These are phyloP conservation scores for Anagyrus pseudococci DNA, from an alignment of 2,888 invertebrate species.

Conservation along the genomic window DNA sequence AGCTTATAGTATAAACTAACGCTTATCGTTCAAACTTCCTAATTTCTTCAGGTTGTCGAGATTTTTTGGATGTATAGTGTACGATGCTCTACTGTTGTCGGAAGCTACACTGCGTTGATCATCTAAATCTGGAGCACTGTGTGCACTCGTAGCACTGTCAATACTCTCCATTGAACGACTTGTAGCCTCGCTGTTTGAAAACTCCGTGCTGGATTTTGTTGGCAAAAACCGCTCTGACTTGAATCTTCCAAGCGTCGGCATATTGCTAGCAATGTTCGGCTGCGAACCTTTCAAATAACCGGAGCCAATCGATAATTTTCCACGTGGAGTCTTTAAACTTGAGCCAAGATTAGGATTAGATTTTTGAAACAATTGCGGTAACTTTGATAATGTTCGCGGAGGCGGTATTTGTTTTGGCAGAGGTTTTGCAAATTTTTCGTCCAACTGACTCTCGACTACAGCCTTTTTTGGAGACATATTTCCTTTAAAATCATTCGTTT, in stretches of 20 bases:
- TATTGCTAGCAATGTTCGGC: constrained; percentile 47
- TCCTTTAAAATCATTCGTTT: constrained; percentile 29
- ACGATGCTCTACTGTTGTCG: constrained; percentile 54
- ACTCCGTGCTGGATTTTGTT: constrained; percentile 45
- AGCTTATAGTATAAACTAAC: constrained; percentile 41
- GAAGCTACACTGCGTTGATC: constrained; percentile 56
- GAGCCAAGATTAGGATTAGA: constrained; percentile 59
- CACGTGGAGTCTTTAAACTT: constrained; percentile 41
- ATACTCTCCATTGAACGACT: constrained; percentile 58
- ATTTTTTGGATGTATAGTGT: constrained; percentile 48
- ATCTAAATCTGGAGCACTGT: constrained; percentile 58
- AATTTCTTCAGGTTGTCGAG: constrained; percentile 50
- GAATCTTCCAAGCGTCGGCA: constrained; percentile 45
- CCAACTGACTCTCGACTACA: constrained; percentile 11
- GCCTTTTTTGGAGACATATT: background rate
- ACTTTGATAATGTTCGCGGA: constrained; percentile 48
- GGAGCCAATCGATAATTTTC: constrained; percentile 34
- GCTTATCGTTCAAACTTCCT: constrained; percentile 51
- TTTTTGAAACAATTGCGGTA: constrained; percentile 56
- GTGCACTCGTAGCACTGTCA: constrained; percentile 56
- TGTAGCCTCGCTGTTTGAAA: constrained; percentile 42
- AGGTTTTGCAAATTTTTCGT: constrained; percentile 31
- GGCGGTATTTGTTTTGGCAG: constrained; percentile 42
- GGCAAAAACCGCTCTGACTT: constrained; percentile 53
- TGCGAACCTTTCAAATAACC: constrained; percentile 50